Conservation (phyloP, 2,888 invertebrate species). For the Philhelius pedissequus region DNA sequence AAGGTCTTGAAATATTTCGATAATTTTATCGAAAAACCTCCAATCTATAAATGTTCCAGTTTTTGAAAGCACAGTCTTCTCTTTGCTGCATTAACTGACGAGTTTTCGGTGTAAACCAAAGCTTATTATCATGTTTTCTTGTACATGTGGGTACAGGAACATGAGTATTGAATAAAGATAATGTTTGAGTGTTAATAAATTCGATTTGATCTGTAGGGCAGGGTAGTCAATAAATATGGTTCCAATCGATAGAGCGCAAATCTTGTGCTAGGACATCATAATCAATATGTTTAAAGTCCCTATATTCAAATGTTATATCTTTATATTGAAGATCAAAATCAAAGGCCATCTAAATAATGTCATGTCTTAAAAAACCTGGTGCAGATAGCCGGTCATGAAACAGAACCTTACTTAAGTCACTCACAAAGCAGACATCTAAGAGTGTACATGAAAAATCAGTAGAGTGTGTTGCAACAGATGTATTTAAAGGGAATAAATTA, state of each 20-base stretch:
- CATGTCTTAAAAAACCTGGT: not conserved
- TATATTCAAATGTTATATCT: not conserved
- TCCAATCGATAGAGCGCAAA: not conserved
- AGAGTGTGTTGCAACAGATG: not conserved
- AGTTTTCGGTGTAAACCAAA: too few relatives aligned
- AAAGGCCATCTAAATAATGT: too few relatives aligned
- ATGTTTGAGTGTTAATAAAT: not conserved
- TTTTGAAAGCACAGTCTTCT: not conserved
- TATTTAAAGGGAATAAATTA: not conserved
- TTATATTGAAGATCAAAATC: not conserved
- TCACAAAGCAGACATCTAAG: too few relatives aligned
- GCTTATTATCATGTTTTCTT: not conserved
- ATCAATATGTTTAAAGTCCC: not conserved
- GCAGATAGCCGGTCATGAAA: not conserved
- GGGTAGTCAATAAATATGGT: not conserved
- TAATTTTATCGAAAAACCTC: not conserved
- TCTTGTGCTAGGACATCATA: too few relatives aligned
- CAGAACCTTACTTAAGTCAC: not conserved
- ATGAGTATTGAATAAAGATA: not conserved
- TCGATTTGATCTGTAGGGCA: not conserved
- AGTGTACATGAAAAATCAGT: too few relatives aligned
- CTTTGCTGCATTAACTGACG: not conserved
- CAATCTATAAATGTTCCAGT: too few relatives aligned
- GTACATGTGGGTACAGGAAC: not conserved
- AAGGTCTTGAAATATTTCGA: too few relatives aligned